Base-by-base conservation (phyloP, 2,888 invertebrate genomes). In the Drosophila helvetica region DNA sequence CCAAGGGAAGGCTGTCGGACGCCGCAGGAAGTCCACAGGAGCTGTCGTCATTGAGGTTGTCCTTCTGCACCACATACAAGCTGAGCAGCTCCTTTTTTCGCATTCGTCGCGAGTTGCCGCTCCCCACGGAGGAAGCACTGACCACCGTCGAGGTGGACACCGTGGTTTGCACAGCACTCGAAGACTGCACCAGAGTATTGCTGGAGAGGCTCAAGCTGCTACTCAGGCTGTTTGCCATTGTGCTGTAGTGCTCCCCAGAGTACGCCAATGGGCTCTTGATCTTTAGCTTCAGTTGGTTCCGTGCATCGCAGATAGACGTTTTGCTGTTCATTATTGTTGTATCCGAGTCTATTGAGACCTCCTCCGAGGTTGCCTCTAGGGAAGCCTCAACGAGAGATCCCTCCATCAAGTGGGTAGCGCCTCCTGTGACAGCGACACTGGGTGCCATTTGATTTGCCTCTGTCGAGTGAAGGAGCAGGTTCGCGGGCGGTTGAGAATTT, bases 211-310 rank as follows among this genome's bases (percentile, higher is more conserved):
- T 71, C n/a, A 64, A 46, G 18, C 77, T 63, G 19, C 77, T 78
- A 60, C 78, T 38, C 7, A 38, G 38, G 38, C 38, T 78, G 45
- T 78, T 80, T 15, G 78, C 65, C 43, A 79, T 60, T 17, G 73
- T 59, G 65, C 70, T 77, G 43, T 95, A 96, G 89, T 96, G 96
- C 79, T 94, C 94, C 0, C 38, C 38, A n/a, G 94, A 91, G 83
- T 97, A 96, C 70, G 96, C 93, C 85, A 96, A 95, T 0, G 97
- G 97, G 3, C 97, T 97, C 91, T 98, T 97, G 74, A 97, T 97
- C 92, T 98, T 98, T 0, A 98, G 95, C 90, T 97, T 97, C 5
- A 98, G 92, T 89, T 97, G 97, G 91, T 97, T 97, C 33, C 97
- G 93, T 0, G 96, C 96, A 91, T 97, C 96, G 0, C 95, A 95